Percentiles rank a stretch among this genome's conserved stretches.
Evolutionary conservation across 2,888 invertebrate genomes (phyloP).

Genomic region (Lapara coniferarum): DNA sequence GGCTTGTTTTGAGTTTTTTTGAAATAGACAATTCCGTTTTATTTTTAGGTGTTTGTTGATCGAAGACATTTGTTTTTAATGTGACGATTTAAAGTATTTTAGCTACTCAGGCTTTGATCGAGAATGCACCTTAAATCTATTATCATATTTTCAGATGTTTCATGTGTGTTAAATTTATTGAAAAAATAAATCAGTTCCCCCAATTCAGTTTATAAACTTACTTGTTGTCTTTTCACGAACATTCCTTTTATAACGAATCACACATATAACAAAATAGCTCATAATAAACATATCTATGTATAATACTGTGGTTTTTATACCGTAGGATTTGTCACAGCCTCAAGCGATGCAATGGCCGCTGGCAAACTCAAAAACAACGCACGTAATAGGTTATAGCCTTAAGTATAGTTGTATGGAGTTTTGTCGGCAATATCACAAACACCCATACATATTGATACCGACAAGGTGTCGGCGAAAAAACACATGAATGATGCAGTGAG

Average conservation of each 20-base stretch:
- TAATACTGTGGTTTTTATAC: too few relatives aligned
- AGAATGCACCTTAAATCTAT: too few relatives aligned
- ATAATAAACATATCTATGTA: too few relatives aligned
- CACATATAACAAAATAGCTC: too few relatives aligned
- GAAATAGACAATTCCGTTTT: background rate
- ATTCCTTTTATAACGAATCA: too few relatives aligned
- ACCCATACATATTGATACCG: conserved; percentile 76
- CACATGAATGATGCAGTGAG: conserved; percentile 81
- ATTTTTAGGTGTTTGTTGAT: background rate
- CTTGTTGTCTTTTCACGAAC: too few relatives aligned
- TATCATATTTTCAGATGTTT: too few relatives aligned
- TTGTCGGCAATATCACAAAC: conserved; percentile 69
- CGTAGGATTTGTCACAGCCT: conserved; percentile 17
- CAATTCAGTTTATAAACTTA: too few relatives aligned
- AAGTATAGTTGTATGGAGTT: conserved; percentile 10
- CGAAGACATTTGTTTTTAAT: background rate
- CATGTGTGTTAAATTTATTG: too few relatives aligned
- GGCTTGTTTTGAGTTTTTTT: conserved; percentile 1
- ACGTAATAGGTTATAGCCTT: conserved; percentile 12
- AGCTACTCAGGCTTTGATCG: too few relatives aligned
- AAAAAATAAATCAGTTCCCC: too few relatives aligned
- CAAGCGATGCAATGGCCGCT: conserved; percentile 30
- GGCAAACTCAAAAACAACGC: conserved; percentile 16
- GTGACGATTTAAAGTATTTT: background rate
- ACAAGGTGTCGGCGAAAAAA: conserved; percentile 79